Conservation (phyloP, 2,797 vertebrate species). For the Bucorvus abyssinicus region DNA sequence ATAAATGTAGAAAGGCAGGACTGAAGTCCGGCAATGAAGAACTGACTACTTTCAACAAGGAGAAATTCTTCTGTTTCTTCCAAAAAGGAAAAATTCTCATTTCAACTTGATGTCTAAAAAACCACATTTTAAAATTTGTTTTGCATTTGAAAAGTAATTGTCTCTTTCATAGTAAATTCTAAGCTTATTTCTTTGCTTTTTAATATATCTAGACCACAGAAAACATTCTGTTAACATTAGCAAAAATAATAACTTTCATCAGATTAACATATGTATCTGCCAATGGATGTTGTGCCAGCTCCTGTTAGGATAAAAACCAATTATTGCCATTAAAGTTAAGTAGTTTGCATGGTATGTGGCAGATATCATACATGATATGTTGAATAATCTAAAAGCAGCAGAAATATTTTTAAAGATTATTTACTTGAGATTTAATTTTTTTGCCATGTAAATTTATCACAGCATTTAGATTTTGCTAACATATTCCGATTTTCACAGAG, state of each 20-base stretch:
- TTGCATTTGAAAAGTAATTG: not conserved
- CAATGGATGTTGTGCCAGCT: not conserved
- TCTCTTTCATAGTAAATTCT: not conserved
- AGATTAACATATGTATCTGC: not conserved
- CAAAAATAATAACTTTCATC: not conserved
- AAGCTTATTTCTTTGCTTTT: not conserved
- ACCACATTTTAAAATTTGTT: not conserved
- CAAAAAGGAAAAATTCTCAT: not conserved
- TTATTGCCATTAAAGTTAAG: not conserved
- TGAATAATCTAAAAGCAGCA: not conserved
- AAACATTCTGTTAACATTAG: not conserved
- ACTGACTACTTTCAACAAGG: not conserved
- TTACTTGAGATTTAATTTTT: not conserved
- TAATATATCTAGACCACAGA: not conserved
- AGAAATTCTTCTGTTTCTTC: not conserved
- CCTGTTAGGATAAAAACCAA: not conserved
- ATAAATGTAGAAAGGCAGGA: not conserved
- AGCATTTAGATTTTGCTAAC: conserved; percentile 8
- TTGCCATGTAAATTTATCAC: not conserved
- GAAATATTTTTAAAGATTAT: not conserved
- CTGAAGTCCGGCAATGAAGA: not conserved
- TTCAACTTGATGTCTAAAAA: not conserved
- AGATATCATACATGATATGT: not conserved
- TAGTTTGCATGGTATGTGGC: not conserved
- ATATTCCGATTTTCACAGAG: not conserved